Base-by-base conservation (phyloP, 2,888 invertebrate genomes). In the Cosmia pyralina region DNA sequence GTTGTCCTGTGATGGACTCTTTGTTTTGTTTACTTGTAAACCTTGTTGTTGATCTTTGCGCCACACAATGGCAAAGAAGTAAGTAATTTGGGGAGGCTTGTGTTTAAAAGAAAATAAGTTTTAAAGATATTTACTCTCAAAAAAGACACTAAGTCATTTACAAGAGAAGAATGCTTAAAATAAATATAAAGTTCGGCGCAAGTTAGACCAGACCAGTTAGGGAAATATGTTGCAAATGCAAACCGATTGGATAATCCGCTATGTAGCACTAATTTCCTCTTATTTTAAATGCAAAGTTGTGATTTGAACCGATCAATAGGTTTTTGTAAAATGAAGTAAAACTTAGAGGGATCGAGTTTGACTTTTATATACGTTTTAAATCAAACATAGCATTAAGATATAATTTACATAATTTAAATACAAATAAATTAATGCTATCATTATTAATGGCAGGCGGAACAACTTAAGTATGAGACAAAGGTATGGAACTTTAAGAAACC, bases 401-500 rank as follows among this genome's bases (percentile, higher is more conserved):
- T 58, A 52, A 5, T 50, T 34, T 5, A 46, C 8, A 41, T 38
- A 22, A 3, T 44, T 13, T 41, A 2, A 6, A 22, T 13, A 41
- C 13, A 46, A 53, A 75, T 68, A 68, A 50, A 72, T 57, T 67
- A 44, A 69, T 67, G 10, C n/a, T 53, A 44, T 57, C n/a, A 66
- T 73, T 84, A 17, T 79, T 58, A n/a, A 77, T 55, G 72, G 64
- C 91, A 93, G 93, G 86, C 89, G 41, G 90, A 90, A 77, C 86
- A 88, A 66, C 76, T 92, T 65, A 86, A 88, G 62, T 83, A 81
- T 70, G 84, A 86, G 66, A 79, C 87, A 55, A 90, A 85, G 74
- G 52, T 87, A 76, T 92, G 90, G 89, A 85, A 76, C 48, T 53
- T 10, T 38, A 76, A 79, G 63, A 85, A 81, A 72, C 17, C 53